These are phyloP conservation scores for Onychorhynchus coronatus DNA, from an alignment of 2,113 vertebrate genomes.

Conservation along the genomic window DNA sequence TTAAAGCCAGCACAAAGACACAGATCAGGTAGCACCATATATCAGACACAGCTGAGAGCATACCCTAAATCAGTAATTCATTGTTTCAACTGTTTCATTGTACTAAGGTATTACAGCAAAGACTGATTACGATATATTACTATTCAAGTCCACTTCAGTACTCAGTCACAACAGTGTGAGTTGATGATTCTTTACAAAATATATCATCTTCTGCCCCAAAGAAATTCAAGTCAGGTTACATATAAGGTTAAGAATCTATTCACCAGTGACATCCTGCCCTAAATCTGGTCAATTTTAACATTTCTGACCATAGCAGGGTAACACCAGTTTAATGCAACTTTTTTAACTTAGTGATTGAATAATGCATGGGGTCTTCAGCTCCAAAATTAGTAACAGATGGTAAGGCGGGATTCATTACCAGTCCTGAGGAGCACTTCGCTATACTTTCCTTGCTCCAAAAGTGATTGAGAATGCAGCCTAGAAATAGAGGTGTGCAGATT, in stretches of 20 bases:
- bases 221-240: neutral
- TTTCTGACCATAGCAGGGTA: constrained; percentile 35
- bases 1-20: neutral
- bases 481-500: constrained; percentile 55
- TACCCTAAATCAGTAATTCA: neutral
- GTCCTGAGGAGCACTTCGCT: constrained; percentile 61
- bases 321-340: constrained; percentile 38
- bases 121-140: constrained; percentile 29
- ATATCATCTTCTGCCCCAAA: neutral
- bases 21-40: neutral
- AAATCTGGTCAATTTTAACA: constrained; percentile 2
- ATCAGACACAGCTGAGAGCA: neutral
- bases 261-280: neutral
- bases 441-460: constrained; percentile 42
- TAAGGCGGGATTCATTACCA: constrained; percentile 60
- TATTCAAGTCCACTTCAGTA: constrained; percentile 48
- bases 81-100: neutral
- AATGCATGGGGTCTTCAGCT: constrained; percentile 58
- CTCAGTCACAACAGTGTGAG: neutral
- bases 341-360: constrained; percentile 64
- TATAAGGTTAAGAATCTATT: neutral
- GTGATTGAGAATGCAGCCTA: constrained; percentile 52
- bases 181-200: constrained; percentile 18
- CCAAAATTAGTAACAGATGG: constrained; percentile 73
- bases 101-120: neutral